Conservation (phyloP, 1,140 invertebrate species). For the Lepidostoma basale region DNA sequence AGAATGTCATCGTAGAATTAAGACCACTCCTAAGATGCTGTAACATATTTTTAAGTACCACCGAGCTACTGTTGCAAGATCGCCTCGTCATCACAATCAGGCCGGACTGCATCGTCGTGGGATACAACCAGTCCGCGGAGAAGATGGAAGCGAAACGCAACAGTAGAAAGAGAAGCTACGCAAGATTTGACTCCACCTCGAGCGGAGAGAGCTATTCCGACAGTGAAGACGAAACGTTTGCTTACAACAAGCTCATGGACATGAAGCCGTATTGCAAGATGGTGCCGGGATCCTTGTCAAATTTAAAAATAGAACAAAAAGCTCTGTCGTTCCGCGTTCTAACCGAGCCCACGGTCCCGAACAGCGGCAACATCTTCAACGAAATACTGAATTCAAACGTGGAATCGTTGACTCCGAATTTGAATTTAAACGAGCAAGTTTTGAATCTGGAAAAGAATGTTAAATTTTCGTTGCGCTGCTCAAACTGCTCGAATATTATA, state of each 20-base stretch:
- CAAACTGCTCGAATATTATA: conserved; percentile 59
- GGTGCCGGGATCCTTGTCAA: conserved; percentile 59
- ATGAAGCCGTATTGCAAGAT: conserved; percentile 56
- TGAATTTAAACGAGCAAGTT: conserved; percentile 35
- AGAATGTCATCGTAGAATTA: conserved; percentile 61
- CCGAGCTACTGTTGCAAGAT: conserved; percentile 53
- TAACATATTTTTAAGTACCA: conserved; percentile 62
- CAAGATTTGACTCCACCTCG: conserved; percentile 42
- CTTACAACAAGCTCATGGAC: conserved; percentile 51
- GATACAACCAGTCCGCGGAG: conserved; percentile 49
- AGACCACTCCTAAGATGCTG: conserved; percentile 61
- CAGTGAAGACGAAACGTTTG: conserved; percentile 39
- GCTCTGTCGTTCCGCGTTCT: conserved; percentile 58
- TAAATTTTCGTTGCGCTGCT: conserved; percentile 55
- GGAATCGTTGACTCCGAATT: neutral
- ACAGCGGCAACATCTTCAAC: conserved; percentile 58
- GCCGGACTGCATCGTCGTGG: conserved; percentile 55
- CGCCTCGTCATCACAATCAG: conserved; percentile 59
- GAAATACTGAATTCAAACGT: conserved; percentile 53
- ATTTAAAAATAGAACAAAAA: conserved; percentile 56
- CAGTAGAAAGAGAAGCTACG: neutral
- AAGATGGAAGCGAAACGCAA: neutral
- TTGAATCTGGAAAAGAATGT: conserved; percentile 53
- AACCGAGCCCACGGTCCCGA: conserved; percentile 53
- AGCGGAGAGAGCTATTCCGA: conserved; percentile 43